These are phyloP conservation scores for Rotaria magnacalcarata DNA, from an alignment of 2,888 invertebrate species.

Conservation along the genomic window DNA sequence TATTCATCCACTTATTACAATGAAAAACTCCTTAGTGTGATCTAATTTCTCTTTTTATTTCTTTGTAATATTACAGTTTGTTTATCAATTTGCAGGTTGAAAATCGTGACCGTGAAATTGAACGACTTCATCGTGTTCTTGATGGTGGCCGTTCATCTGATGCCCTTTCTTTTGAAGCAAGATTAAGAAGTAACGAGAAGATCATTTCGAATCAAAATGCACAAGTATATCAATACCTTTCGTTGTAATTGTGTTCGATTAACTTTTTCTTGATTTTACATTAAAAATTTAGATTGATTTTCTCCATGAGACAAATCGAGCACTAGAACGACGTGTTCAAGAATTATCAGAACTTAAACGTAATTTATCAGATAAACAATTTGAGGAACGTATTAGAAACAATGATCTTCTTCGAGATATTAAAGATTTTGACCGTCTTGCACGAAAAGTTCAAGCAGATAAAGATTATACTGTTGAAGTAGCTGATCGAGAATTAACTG, in stretches of 20 bases:
- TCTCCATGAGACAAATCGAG: constrained; percentile 57
- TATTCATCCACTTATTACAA: too few relatives aligned
- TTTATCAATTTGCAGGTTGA: constrained; percentile 53
- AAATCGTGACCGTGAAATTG: constrained; percentile 58
- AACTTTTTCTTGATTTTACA: not conserved
- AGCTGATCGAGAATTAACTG: constrained; percentile 55
- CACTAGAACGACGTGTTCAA: constrained; percentile 53
- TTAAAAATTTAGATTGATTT: constrained; percentile 54
- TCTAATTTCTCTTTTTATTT: too few relatives aligned
- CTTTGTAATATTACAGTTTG: not conserved
- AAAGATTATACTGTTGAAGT: constrained; percentile 53
- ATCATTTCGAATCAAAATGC: constrained; percentile 59
- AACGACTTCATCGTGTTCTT: constrained; percentile 55
- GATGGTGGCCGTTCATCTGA: constrained; percentile 58
- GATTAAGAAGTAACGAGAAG: constrained; percentile 57
- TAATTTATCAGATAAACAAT: constrained; percentile 49
- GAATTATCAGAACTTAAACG: constrained; percentile 49
- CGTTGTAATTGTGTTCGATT: not conserved
- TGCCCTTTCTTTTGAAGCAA: constrained; percentile 57
- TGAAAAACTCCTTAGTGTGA: not conserved
- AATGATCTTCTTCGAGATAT: constrained; percentile 52
- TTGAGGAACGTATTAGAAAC: constrained; percentile 47
- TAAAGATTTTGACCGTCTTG: constrained; percentile 53
- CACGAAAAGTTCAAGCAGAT: constrained; percentile 54
- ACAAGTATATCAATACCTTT: constrained; percentile 51